Base-by-base conservation (phyloP, 2,888 invertebrate genomes). In the Strigamia maritima region DNA sequence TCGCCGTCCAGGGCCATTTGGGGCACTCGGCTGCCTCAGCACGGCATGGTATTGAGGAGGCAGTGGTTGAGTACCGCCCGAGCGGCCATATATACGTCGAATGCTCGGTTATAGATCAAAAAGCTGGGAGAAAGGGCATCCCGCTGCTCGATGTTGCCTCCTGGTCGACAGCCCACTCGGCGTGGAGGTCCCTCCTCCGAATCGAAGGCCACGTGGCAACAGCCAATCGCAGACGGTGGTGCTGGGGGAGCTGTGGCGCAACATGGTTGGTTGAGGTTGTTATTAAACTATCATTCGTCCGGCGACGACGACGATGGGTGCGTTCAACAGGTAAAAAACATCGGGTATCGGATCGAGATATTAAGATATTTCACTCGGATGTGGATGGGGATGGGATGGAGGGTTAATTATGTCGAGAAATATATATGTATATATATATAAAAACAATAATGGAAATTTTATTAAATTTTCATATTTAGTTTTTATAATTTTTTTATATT, bases 271-370 rank as follows among this genome's bases (percentile, higher is more conserved):
- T 26, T 24, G 75, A 22, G 12, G 24, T 24, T 14, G 10, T 76
- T 76, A 76, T 76, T 76, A 40, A 76, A 76, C 26, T 76, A 35
- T 76, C 76, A 76, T 28, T 22, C 65, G 65, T 40, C 65, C 65
- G n/a, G n/a, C n/a, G n/a, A n/a, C n/a, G 65, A 65, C 65, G 19
- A 22, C 16, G 75, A 75, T 10, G 75, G 75, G 28, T 22, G 26
- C 24, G 75, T 16, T 16, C 24, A 24, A 65, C n/a, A 24, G 24
- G 65, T 19, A 24, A 65, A 24, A 65, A 26, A 75, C 8, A 75
- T 6, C 16, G 26, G 14, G 8, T 10, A 10, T 19, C 65, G 65
- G 14, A 8, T 40, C 40, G 40, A 40, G 40, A 40, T 40, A 65
- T 65, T n/a, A 65, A 65, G 65, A 65, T 65, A 19, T 24, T 6